phyloP scores from a whole-genome alignment of 2,888 invertebrate species.

The Tenthredo amoena region DNA sequence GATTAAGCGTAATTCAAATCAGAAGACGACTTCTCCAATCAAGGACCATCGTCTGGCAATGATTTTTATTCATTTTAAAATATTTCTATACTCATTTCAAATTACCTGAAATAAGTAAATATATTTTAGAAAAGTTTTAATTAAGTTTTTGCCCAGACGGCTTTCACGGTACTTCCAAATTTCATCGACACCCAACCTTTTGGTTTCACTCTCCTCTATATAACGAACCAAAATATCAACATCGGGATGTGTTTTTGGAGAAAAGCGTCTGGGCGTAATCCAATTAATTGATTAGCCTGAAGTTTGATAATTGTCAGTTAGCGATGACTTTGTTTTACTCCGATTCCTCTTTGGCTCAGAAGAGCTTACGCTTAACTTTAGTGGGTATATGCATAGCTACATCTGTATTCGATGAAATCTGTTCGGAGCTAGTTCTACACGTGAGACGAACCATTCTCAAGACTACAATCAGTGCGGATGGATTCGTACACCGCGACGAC shows the following conservation, averaged over 20 bases:
- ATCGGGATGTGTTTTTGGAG: background rate
- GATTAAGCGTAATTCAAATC: background rate
- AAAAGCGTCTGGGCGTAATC: background rate
- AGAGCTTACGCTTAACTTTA: background rate
- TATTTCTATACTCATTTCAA: background rate
- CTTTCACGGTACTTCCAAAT: background rate
- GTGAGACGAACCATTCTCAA: background rate
- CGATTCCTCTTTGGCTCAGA: background rate
- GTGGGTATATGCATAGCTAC: background rate
- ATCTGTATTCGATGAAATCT: slow-evolving; percentile 1
- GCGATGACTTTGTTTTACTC: background rate
- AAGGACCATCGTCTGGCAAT: background rate
- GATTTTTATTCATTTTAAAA: background rate
- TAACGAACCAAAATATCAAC: slow-evolving; percentile 5
- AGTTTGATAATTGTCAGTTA: background rate
- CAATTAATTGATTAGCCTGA: slow-evolving; percentile 27
- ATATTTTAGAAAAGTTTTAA: background rate
- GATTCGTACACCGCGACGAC: background rate
- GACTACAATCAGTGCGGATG: background rate
- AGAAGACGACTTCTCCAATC: background rate
- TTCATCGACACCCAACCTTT: background rate
- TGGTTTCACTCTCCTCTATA: background rate
- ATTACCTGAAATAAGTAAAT: background rate
- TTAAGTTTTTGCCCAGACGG: background rate
- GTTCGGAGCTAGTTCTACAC: background rate